Conservation (phyloP, 2,113 vertebrate species). For the Silurus meridionalis region DNA sequence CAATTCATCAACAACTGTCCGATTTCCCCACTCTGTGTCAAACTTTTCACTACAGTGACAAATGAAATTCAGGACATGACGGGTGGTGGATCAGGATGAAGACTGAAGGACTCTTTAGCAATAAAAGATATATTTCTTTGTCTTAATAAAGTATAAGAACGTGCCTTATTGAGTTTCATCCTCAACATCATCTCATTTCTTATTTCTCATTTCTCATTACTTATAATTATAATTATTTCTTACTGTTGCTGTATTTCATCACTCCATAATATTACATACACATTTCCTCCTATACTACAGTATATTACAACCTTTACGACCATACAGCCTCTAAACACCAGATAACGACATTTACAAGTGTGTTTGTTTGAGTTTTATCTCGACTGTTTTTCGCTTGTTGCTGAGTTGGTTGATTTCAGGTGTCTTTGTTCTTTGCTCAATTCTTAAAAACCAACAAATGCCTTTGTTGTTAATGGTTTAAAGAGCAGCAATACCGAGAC, state of each 20-base stretch:
- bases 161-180: too few relatives aligned
- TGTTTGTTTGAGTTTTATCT: too few relatives aligned
- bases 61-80: constrained; percentile 45
- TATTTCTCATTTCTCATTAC: not conserved
- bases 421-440: too few relatives aligned
- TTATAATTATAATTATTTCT: not conserved
- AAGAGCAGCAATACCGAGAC: too few relatives aligned
- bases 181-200: not conserved
- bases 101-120: not conserved
- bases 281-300: not conserved
- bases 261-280: not conserved
- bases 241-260: not conserved
- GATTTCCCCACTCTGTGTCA: constrained; percentile 34
- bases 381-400: too few relatives aligned
- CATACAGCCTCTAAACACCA: too few relatives aligned
- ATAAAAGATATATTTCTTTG: not conserved
- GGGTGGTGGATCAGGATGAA: constrained; percentile 25
- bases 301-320: too few relatives aligned
- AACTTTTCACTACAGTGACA: constrained; percentile 42
- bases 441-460: too few relatives aligned
- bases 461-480: too few relatives aligned
- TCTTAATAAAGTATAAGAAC: too few relatives aligned
- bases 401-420: too few relatives aligned
- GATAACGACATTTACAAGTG: too few relatives aligned
- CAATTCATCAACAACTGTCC: constrained; percentile 49